Evolutionary conservation across 1,140 invertebrate species (phyloP).

Genomic region (Plodia interpunctella): DNA sequence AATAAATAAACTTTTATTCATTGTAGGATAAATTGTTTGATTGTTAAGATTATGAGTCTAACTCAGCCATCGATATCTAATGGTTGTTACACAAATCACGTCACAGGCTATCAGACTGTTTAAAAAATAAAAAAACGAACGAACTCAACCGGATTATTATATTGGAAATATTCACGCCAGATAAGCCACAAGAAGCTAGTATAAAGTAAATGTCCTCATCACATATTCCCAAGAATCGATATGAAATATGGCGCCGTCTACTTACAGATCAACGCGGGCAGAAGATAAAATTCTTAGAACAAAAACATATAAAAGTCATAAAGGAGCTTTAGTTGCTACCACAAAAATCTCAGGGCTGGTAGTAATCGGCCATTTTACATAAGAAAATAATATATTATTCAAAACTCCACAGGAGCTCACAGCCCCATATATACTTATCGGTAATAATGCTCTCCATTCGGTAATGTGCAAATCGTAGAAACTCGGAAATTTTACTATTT

Average conservation of each 20-base stretch:
- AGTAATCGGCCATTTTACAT: constrained; percentile 74
- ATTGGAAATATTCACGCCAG: no score
- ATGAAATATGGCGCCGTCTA: background rate
- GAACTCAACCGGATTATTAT: no score
- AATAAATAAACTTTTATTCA: no score
- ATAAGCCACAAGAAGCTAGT: background rate
- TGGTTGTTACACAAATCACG: no score
- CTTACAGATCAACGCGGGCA: constrained; percentile 15
- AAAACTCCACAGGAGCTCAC: constrained; percentile 63
- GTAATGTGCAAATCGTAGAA: constrained; percentile 15
- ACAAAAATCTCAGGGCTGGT: constrained; percentile 64
- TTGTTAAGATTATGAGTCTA: no score
- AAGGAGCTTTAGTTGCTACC: constrained; percentile 56
- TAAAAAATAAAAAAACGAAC: no score
- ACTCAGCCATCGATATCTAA: no score
- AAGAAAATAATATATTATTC: constrained; percentile 76
- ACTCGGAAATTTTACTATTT: constrained; percentile 18
- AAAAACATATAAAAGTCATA: constrained; percentile 67
- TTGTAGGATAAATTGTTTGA: no score
- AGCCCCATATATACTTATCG: constrained; percentile 68
- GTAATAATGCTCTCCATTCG: constrained; percentile 57
- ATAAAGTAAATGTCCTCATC: background rate
- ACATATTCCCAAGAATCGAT: background rate
- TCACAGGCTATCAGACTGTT: no score
- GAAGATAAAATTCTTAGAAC: constrained; percentile 61